Evolutionary conservation across 2,888 invertebrate species (phyloP).

Genomic region (Zelleria hepariella): DNA sequence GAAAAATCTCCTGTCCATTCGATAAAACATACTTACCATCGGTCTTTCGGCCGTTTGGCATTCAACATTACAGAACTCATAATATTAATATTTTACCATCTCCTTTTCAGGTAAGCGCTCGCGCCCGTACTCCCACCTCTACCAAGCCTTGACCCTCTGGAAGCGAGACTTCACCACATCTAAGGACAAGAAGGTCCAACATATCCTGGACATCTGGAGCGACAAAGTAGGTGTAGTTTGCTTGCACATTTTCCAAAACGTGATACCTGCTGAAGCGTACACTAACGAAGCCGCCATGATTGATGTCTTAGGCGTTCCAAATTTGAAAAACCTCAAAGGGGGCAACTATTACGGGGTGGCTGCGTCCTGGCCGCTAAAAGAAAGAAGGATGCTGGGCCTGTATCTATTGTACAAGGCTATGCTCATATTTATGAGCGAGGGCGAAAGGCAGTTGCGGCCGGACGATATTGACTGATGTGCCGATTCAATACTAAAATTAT

Average conservation of each 20-base stretch:
- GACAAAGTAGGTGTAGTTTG: constrained; percentile 88
- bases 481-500: background rate
- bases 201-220: constrained; percentile 91
- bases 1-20: too few relatives aligned
- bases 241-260: constrained; percentile 91
- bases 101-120: constrained; percentile 74
- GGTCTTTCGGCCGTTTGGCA: too few relatives aligned
- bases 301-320: constrained; percentile 82
- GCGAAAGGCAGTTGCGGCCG: constrained; percentile 89
- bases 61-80: too few relatives aligned
- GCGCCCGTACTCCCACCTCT: constrained; percentile 91
- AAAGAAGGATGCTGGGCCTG: constrained; percentile 81
- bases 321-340: constrained; percentile 82
- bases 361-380: constrained; percentile 79
- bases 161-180: constrained; percentile 57
- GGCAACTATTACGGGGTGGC: constrained; percentile 89
- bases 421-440: constrained; percentile 87
- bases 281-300: constrained; percentile 97
- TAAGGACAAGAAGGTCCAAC: constrained; percentile 76
- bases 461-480: constrained; percentile 72
- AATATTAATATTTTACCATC: too few relatives aligned
- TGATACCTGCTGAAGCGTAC: constrained; percentile 92
- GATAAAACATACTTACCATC: too few relatives aligned
- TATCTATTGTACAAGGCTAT: constrained; percentile 86
- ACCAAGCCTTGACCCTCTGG: constrained; percentile 85